Evolutionary conservation across 1,140 invertebrate genomes (phyloP), one percentile per base, ranked within the genome.

Genomic region (Rhizoglyphus robini): DNA sequence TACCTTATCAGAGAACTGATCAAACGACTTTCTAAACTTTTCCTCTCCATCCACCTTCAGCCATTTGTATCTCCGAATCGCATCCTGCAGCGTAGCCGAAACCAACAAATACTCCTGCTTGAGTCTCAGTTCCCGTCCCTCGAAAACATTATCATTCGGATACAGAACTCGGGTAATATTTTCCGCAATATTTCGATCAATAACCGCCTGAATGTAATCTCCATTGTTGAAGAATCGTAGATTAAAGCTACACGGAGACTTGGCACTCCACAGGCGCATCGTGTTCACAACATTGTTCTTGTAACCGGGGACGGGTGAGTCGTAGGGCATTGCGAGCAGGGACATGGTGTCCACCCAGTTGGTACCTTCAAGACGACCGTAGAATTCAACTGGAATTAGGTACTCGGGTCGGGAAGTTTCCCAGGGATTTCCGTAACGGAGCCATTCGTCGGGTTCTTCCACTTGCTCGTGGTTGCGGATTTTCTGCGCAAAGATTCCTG

Each of bases 71-170:
- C n/a, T n/a, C n/a, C n/a, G n/a, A n/a, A n/a, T n/a, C n/a, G n/a
- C n/a, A n/a, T n/a, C n/a, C n/a, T n/a, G n/a, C n/a, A n/a, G n/a
- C n/a, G n/a, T n/a, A n/a, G n/a, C n/a, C n/a, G n/a, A n/a, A n/a
- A n/a, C n/a, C n/a, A n/a, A n/a, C n/a, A n/a, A n/a, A n/a, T n/a
- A n/a, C n/a, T 99, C 94, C 76, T 99, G 96, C 74, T 98, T 97
- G 63, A 99, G 78, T 70, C 96, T 85, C 54, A 99, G 78, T 74
- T 99, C 96, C 76, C 98, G 98, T 49, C 96, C 96, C 76, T 94
- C 91, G 73, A 96, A 96, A 89, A 92, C 88, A 78, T 99, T 99
- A 74, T 99, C 96, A 74, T 99, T 99, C 13, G 96, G 96, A 75
- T 99, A 99, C 0, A 99, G 79, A 1, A 99, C 96, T 68, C 94